phyloP scores from a whole-genome alignment of 2,113 vertebrate species.

The Carollia perspicillata region DNA sequence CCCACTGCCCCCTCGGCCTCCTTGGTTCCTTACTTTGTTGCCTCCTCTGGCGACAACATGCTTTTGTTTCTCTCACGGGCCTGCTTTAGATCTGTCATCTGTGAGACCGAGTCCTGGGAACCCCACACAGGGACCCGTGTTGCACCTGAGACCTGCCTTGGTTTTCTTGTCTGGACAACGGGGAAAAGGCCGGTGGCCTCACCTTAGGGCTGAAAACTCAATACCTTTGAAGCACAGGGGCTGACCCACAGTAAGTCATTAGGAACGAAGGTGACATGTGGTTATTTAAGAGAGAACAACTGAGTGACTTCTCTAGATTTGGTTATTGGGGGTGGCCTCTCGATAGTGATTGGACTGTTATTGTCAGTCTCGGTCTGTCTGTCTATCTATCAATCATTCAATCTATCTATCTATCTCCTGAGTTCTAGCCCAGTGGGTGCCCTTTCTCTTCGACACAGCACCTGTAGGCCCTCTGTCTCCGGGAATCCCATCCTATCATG shows the following conservation, averaged over 20 bases:
- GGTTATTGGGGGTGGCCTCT: neutral
- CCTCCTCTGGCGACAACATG: neutral
- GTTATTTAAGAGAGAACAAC: neutral
- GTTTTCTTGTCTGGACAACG: neutral
- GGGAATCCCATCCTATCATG: accelerated
- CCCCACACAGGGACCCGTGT: neutral
- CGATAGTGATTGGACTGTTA: neutral
- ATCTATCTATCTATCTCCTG: neutral
- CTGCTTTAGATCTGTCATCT: neutral
- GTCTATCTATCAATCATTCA: too few relatives aligned
- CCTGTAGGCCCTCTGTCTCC: accelerated
- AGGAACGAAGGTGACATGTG: neutral
- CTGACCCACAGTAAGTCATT: too few relatives aligned
- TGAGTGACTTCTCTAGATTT: too few relatives aligned
- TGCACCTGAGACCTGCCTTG: neutral
- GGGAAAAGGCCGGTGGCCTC: neutral
- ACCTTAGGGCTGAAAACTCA: neutral
- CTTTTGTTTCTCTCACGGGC: too few relatives aligned
- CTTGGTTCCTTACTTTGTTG: neutral
- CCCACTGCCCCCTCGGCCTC: too few relatives aligned
- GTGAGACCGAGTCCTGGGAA: neutral
- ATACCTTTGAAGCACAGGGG: neutral
- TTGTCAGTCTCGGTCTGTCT: neutral
- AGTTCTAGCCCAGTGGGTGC: neutral
- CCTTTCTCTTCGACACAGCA: neutral